A percentile compares a stretch with the other conserved stretches of the same genome.
Evolutionary conservation across 2,113 vertebrate genomes (phyloP).

Genomic region (Lepidothrix coronata): DNA sequence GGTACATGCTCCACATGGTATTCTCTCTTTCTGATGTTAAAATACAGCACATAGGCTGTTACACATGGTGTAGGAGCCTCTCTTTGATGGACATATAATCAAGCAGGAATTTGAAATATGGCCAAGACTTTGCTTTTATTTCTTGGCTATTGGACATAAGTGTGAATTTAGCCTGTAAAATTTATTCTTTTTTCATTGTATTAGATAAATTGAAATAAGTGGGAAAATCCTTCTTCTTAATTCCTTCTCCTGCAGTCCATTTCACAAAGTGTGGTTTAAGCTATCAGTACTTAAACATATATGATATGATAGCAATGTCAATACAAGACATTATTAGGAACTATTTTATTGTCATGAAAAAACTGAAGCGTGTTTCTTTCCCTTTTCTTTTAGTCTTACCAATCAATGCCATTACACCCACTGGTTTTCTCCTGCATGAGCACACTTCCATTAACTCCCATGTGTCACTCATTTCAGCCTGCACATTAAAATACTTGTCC

Average conservation of each 20-base stretch:
- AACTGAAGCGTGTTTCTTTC: not conserved
- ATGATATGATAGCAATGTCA: not conserved
- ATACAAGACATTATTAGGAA: not conserved
- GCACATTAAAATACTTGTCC: not conserved
- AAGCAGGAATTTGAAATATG: conserved; percentile 65
- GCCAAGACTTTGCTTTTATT: conserved; percentile 66
- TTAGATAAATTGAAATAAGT: conserved; percentile 24
- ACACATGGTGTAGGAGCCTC: conserved; percentile 30
- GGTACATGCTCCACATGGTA: conserved; percentile 65
- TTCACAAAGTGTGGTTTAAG: conserved; percentile 8
- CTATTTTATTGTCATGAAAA: not conserved
- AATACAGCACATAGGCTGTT: conserved; percentile 58
- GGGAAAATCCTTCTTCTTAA: conserved; percentile 28
- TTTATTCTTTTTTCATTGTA: conserved; percentile 26
- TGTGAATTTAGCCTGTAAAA: conserved; percentile 46
- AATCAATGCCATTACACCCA: not conserved
- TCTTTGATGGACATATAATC: conserved; percentile 64
- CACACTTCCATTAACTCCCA: not conserved
- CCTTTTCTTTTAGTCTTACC: not conserved
- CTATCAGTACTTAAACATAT: not conserved
- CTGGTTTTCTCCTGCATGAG: not conserved
- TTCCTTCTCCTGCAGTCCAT: conserved; percentile 19
- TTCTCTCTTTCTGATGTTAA: conserved; percentile 65
- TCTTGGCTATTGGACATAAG: conserved; percentile 35
- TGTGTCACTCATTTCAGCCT: conserved; percentile 18